Percentiles rank a stretch among this genome's conserved stretches.
phyloP scores from a whole-genome alignment of 2,888 invertebrate genomes.

The Patella ulyssiponensis region DNA sequence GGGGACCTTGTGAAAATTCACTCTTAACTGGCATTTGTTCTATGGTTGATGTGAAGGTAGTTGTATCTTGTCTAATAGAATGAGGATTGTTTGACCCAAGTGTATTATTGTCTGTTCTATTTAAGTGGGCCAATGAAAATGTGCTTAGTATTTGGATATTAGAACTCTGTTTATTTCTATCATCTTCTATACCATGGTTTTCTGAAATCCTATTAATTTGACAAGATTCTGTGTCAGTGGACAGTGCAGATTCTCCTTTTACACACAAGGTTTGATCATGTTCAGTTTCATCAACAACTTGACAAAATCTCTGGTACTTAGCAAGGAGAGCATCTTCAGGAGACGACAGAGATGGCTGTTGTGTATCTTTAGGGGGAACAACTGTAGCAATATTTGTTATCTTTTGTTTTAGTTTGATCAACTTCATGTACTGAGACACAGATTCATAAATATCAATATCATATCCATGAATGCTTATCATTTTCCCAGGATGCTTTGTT shows the following conservation, averaged over 20 bases:
- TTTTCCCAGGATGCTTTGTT: background rate
- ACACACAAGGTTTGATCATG: background rate
- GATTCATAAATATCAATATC: background rate
- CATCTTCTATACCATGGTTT: background rate
- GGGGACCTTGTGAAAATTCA: too few species aligned
- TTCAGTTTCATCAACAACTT: background rate
- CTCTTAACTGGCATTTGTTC: background rate
- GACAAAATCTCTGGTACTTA: background rate
- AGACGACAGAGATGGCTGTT: background rate
- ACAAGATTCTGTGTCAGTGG: background rate
- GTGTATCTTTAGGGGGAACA: background rate
- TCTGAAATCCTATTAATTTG: too few species aligned
- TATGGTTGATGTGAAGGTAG: background rate
- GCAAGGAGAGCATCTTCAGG: background rate
- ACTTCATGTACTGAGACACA: background rate
- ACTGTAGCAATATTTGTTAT: background rate
- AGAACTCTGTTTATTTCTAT: too few species aligned
- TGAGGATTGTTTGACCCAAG: too few species aligned
- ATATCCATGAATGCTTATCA: background rate
- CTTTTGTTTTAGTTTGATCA: background rate
- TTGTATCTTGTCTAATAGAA: background rate
- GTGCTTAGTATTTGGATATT: background rate
- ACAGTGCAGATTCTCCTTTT: background rate
- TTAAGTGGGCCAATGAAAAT: background rate
- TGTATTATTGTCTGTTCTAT: background rate